These are phyloP conservation scores for Cephalopachus bancanus DNA, from an alignment of 2,797 vertebrate genomes.

Conservation along the genomic window DNA sequence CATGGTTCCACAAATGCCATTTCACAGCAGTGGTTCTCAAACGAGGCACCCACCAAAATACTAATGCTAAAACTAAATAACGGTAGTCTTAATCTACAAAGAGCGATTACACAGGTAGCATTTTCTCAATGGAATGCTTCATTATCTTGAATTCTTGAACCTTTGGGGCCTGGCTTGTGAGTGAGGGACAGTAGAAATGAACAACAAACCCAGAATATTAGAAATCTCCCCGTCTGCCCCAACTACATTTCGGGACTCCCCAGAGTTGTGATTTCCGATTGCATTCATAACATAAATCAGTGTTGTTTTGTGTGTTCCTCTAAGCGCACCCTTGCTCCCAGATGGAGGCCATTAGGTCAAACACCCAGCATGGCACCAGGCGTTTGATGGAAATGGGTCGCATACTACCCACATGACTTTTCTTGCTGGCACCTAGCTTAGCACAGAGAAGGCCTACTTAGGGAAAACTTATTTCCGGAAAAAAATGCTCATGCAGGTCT, in stretches of 20 bases:
- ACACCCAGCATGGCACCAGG: not conserved
- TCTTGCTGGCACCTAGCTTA: not conserved
- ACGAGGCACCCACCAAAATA: not conserved
- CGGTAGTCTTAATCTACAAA: not conserved
- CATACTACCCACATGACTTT: not conserved
- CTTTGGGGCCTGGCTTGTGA: not conserved
- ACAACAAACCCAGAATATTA: not conserved
- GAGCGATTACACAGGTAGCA: not conserved
- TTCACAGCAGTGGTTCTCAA: not conserved
- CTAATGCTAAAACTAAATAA: not conserved
- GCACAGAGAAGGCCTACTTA: not conserved
- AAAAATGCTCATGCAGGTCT: not conserved
- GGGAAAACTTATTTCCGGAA: conserved; percentile 43
- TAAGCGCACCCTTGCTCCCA: not conserved
- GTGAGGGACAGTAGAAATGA: not conserved
- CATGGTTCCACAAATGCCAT: not conserved
- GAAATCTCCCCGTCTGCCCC: not conserved
- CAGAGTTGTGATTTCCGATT: not conserved
- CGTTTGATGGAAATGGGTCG: not conserved
- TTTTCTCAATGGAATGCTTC: not conserved
- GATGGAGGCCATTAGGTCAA: not conserved
- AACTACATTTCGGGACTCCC: not conserved
- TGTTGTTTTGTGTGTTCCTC: not conserved
- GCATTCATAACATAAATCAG: not conserved
- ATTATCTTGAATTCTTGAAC: not conserved